Evolutionary conservation across 1,140 invertebrate species (phyloP), one percentile per base, ranked within the genome.

Genomic region (Protaetia brevitarsis): DNA sequence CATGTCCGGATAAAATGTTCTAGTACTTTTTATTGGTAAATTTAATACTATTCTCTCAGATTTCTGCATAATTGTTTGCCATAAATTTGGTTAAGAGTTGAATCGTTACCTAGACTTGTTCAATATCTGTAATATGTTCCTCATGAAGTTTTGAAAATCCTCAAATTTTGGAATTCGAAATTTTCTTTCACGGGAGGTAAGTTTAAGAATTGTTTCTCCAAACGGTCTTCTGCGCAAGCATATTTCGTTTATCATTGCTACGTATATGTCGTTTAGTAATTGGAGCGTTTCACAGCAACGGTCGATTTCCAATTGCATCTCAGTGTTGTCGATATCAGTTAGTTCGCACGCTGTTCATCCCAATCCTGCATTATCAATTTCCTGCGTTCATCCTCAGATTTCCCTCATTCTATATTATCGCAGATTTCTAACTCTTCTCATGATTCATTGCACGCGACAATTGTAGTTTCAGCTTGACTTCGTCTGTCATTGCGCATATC

Each of bases 301-400:
- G 69, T 86, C 84, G 16, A 85, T 59, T 76, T 87, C 85, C 6
- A 80, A 70, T 69, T 87, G 85, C 71, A 85, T 74, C 26, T 81
- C 79, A 11, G 77, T 80, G 13, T 83, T 76, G 64, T 81, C 85
- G 26, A 82, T 78, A 69, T 87, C 85, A 1, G 75, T 73, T 31
- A 87, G 74, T 28, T 80, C 72, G n/a, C 78, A 76, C 0, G 84
- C 67, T 68, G 37, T 75, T 75, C 26, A 79, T 69, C 68, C 85
- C 85, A 87, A 51, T 83, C 78, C 66, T 83, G 79, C 58, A 69
- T 63, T 31, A 87, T 80, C 7, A 85, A 76, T 2, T 72, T 68
- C 13, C 72, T 68, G 41, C 81, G 76, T 69, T 85, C 79, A 30
- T 79, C 73, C 73, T 85, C 82, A 2, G 81, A 79, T 67, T 79